Percentiles rank a stretch among this genome's conserved stretches.
Conservation (phyloP, 2,113 vertebrate genomes). For the Cettia cetti region DNA sequence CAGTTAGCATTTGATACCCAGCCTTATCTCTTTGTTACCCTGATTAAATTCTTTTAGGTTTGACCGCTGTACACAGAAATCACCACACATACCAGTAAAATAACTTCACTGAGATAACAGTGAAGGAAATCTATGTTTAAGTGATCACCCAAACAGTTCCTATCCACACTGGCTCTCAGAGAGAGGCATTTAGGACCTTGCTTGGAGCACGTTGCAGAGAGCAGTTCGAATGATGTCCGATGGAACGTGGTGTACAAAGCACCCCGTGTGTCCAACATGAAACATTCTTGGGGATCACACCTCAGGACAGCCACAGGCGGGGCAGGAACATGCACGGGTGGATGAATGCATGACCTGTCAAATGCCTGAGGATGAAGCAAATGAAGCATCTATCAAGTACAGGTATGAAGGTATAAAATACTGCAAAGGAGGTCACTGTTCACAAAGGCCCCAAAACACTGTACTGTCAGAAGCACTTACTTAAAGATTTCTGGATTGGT, state of each 20-base stretch:
- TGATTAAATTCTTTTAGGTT: neutral
- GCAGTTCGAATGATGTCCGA: neutral
- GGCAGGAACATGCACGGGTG: neutral
- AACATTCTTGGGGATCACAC: neutral
- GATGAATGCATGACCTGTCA: neutral
- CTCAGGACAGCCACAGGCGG: neutral
- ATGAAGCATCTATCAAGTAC: neutral
- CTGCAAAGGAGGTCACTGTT: neutral
- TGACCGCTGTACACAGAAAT: neutral
- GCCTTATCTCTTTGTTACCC: neutral
- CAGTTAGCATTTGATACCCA: neutral
- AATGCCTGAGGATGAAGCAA: neutral
- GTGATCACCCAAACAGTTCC: neutral
- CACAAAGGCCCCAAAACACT: neutral
- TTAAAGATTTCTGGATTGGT: neutral
- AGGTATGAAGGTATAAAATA: neutral
- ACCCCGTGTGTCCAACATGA: fast-evolving
- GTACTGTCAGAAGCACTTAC: neutral
- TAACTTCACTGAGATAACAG: neutral
- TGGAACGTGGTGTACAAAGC: neutral
- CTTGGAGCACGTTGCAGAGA: neutral
- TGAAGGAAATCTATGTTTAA: neutral
- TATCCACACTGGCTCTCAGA: neutral
- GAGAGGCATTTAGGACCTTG: neutral
- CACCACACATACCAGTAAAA: neutral